A percentile compares a stretch with the other conserved stretches of the same genome.
Evolutionary conservation across 2,113 vertebrate species (phyloP).

Genomic region (Stomatorhinus ivindoensis): DNA sequence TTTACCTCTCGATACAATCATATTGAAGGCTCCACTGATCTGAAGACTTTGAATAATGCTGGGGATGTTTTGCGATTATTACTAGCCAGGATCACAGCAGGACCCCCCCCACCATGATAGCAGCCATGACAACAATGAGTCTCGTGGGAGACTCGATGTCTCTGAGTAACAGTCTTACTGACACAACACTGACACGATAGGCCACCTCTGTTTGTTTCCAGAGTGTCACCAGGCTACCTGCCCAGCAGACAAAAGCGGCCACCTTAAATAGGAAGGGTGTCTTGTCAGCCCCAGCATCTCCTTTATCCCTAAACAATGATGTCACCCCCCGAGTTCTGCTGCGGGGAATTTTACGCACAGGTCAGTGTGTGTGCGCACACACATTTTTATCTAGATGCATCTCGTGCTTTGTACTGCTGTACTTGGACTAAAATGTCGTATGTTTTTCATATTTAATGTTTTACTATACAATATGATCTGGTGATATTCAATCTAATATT

Average conservation of each 20-base stretch:
- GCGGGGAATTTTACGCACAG: constrained; percentile 50
- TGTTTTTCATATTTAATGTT: background rate
- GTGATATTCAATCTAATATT: background rate
- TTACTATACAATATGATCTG: background rate
- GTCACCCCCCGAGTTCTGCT: constrained; percentile 58
- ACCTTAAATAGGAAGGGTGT: background rate
- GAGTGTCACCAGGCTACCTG: constrained; percentile 42
- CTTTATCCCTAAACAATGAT: constrained; percentile 36
- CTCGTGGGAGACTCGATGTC: background rate
- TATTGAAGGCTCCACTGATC: background rate
- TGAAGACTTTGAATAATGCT: background rate
- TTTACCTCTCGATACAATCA: background rate
- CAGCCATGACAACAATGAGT: background rate
- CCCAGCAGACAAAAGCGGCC: constrained; percentile 29
- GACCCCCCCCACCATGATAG: background rate
- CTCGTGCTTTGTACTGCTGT: background rate
- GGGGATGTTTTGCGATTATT: background rate
- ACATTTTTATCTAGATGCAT: background rate
- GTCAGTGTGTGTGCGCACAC: background rate
- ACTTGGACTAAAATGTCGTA: background rate
- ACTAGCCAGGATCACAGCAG: background rate
- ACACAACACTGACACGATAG: background rate
- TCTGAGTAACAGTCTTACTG: background rate
- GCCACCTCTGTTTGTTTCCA: constrained; percentile 17
- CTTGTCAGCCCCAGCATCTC: background rate